Evolutionary conservation across 2,113 vertebrate species (phyloP).

Genomic region (Rallus limicola): DNA sequence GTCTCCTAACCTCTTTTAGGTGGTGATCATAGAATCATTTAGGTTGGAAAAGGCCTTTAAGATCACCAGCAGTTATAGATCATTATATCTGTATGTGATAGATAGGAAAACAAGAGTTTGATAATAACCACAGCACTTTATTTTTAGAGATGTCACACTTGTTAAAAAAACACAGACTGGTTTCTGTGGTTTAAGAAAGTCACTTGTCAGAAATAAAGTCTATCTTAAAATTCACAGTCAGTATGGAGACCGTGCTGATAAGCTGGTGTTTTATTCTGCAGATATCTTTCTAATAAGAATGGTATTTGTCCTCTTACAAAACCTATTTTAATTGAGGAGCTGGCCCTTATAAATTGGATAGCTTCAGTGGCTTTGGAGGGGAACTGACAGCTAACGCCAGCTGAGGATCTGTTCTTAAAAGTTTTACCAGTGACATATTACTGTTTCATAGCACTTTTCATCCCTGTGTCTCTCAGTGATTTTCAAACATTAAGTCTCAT

Average conservation of each 20-base stretch:
- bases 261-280: neutral
- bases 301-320: neutral
- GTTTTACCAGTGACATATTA: neutral
- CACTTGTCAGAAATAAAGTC: neutral
- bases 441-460: slow-evolving; percentile 38
- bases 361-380: neutral
- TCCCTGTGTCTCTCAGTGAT: slow-evolving; percentile 13
- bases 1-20: neutral
- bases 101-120: neutral
- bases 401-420: slow-evolving; percentile 4
- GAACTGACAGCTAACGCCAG: slow-evolving; percentile 10
- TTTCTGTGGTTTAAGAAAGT: neutral
- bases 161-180: neutral
- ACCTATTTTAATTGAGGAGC: neutral
- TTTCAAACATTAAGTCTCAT: slow-evolving; percentile 47
- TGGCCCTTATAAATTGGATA: neutral
- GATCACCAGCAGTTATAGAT: no score
- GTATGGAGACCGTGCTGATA: neutral
- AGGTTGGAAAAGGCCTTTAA: no score
- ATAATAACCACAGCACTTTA: neutral
- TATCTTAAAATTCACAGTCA: neutral
- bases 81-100: rapidly evolving
- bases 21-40: neutral
- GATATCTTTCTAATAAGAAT: neutral
- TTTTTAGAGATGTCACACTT: neutral